phyloP scores from a whole-genome alignment of 2,888 invertebrate species.

The Acrobasis consociella region DNA sequence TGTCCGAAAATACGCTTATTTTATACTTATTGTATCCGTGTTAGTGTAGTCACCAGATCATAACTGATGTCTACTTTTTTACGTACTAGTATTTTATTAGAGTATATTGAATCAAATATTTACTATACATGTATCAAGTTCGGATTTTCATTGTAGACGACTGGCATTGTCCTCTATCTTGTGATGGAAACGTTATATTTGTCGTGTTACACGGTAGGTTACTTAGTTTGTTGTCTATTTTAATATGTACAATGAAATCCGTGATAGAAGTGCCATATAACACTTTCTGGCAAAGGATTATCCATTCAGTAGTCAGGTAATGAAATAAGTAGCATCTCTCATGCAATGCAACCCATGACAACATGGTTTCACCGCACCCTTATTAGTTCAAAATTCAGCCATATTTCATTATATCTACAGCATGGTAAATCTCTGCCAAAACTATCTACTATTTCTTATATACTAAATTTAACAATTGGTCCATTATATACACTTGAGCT shows the following conservation, averaged over 20 bases:
- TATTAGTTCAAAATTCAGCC: not conserved
- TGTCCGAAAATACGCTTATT: constrained; percentile 81
- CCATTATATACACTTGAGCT: constrained; percentile 77
- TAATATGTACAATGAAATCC: constrained; percentile 51
- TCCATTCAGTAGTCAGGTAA: constrained; percentile 28
- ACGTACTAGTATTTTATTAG: constrained; percentile 63
- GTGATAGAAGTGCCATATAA: constrained; percentile 75
- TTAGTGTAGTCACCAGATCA: constrained; percentile 68
- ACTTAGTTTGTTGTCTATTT: constrained; percentile 42
- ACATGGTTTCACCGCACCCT: constrained; percentile 35
- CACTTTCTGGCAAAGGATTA: constrained; percentile 55
- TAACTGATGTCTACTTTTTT: constrained; percentile 73
- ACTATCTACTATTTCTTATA: constrained; percentile 25
- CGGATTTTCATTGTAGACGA: constrained; percentile 49
- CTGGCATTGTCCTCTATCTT: constrained; percentile 50
- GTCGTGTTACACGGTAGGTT: constrained; percentile 63
- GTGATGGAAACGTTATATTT: constrained; percentile 47
- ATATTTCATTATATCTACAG: not conserved
- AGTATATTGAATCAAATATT: constrained; percentile 51
- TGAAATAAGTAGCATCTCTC: constrained; percentile 34
- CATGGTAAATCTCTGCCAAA: constrained; percentile 22
- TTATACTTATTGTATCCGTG: constrained; percentile 75
- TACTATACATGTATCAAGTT: constrained; percentile 46
- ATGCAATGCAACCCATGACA: constrained; percentile 64
- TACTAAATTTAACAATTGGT: constrained; percentile 49